These are phyloP conservation scores for Scalopus aquaticus DNA, from an alignment of 2,113 vertebrate species.

Conservation along the genomic window DNA sequence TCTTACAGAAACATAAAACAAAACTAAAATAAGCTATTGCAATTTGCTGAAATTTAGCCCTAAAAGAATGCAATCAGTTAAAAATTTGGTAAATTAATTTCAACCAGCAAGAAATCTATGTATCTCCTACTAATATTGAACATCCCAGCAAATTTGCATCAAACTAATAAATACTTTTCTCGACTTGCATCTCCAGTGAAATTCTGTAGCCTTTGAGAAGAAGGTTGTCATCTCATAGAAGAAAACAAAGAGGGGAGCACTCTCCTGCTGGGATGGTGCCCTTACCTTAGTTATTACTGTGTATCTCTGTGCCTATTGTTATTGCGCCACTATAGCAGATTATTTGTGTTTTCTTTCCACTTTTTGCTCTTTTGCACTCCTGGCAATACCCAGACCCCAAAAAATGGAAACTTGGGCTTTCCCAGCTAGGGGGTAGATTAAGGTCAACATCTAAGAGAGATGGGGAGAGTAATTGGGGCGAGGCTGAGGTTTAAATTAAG, in stretches of 20 bases:
- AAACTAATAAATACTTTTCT: not conserved
- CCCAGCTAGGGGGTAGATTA: not conserved
- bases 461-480: not conserved
- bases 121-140: not conserved
- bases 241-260: not conserved
- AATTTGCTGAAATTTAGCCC: not conserved
- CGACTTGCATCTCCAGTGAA: not conserved
- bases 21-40: not conserved
- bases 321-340: not conserved
- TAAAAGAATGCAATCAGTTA: not conserved
- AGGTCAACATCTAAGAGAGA: not conserved
- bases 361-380: not conserved
- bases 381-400: not conserved
- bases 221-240: not conserved
- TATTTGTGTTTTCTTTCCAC: not conserved
- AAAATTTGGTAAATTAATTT: not conserved
- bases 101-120: not conserved
- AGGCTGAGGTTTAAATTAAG: not conserved
- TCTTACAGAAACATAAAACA: not conserved
- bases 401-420: not conserved
- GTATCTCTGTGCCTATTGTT: not conserved
- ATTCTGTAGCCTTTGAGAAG: not conserved
- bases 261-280: not conserved
- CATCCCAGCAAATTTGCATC: not conserved
- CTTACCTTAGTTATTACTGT: no score